Conservation (phyloP, 1,140 invertebrate genomes). For the Drepana arcuata region DNA sequence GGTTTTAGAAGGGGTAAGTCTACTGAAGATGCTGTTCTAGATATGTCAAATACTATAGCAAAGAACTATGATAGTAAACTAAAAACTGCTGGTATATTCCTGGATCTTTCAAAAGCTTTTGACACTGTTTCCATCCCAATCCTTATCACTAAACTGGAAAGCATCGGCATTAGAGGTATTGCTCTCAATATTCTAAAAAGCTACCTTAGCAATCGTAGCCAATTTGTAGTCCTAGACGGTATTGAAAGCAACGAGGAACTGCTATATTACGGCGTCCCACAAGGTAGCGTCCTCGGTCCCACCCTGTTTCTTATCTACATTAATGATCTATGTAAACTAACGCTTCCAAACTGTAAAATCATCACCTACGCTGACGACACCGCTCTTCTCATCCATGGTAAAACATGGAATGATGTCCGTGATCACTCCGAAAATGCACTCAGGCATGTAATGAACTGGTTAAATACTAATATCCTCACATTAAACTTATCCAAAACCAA, state of each 20-base stretch:
- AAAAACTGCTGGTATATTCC: background rate
- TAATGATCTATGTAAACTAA: background rate
- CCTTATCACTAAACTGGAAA: background rate
- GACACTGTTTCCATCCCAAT: constrained; percentile 1
- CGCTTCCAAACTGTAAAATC: background rate
- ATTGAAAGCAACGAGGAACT: background rate
- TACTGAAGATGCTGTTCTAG: background rate
- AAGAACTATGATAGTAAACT: background rate
- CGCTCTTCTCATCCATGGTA: background rate
- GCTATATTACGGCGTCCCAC: background rate
- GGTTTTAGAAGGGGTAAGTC: background rate
- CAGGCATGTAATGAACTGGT: background rate
- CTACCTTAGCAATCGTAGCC: background rate
- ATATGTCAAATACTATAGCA: background rate
- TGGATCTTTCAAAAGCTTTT: constrained; percentile 4
- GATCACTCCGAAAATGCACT: background rate
- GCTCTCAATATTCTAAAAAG: background rate
- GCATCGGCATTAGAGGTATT: background rate
- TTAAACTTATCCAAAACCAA: background rate
- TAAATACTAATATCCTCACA: background rate
- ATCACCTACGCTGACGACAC: background rate
- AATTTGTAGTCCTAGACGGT: background rate
- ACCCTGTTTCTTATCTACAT: background rate
- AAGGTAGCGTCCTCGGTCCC: background rate
- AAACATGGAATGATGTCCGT: background rate